phyloP scores from a whole-genome alignment of 23 tunicate genomes.

The Ciona savignyi region DNA sequence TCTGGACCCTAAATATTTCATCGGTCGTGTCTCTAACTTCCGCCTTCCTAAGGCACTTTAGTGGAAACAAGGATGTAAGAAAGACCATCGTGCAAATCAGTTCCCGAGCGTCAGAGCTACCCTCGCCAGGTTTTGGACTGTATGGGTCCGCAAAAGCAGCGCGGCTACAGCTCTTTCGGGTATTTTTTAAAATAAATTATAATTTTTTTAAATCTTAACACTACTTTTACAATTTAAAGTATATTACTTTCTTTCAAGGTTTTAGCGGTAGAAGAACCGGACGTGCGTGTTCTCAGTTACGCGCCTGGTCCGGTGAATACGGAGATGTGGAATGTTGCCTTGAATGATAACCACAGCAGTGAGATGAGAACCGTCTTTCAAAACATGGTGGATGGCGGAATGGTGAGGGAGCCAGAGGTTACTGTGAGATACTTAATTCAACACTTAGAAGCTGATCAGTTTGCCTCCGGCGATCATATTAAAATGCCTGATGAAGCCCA shows the following conservation, averaged over 20 bases:
- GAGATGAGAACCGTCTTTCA: slow-evolving; percentile 8
- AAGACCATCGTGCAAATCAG: slow-evolving; percentile 24
- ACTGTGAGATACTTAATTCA: slow-evolving; percentile 14
- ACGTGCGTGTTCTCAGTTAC: slow-evolving; percentile 21
- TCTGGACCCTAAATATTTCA: slow-evolving; percentile 25
- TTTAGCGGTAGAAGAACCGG: slow-evolving; percentile 33
- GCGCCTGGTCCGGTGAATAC: slow-evolving; percentile 38
- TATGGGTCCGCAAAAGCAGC: slow-evolving; percentile 46
- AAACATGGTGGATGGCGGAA: slow-evolving; percentile 21
- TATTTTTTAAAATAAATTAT: background rate
- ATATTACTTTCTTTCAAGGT: no score
- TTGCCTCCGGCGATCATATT: slow-evolving; percentile 19
- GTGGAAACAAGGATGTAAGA: slow-evolving; percentile 1
- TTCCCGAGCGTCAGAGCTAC: slow-evolving; percentile 25
- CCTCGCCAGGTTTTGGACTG: slow-evolving; percentile 14
- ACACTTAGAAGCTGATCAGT: slow-evolving; percentile 12
- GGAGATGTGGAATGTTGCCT: slow-evolving; percentile 11
- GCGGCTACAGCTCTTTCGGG: slow-evolving; percentile 28
- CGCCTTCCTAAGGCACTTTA: slow-evolving; percentile 10
- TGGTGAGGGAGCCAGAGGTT: slow-evolving; percentile 3
- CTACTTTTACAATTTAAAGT: no score
- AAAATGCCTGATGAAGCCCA: slow-evolving; percentile 3
- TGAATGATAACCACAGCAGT: background rate
- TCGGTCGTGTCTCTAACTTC: slow-evolving; percentile 9
- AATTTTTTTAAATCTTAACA: no score